Evolutionary conservation across 1,140 invertebrate genomes (phyloP).

Genomic region (Ctenoplectra terminalis): DNA sequence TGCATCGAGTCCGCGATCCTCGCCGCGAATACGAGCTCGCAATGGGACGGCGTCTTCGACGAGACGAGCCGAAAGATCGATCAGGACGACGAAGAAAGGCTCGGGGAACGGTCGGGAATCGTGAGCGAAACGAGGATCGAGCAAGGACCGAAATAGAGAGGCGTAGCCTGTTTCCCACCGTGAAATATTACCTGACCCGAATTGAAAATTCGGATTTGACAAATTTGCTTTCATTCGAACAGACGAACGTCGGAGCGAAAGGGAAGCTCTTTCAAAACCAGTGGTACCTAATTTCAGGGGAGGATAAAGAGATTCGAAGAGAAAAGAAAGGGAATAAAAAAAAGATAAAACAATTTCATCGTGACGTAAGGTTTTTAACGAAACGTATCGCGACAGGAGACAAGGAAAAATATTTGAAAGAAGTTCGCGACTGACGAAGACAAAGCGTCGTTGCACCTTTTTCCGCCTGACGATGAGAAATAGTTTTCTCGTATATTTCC

Average conservation of each 20-base stretch:
- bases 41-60: background rate
- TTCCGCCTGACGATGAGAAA: background rate
- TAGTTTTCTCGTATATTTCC: background rate
- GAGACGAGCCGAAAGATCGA: slow-evolving; percentile 4
- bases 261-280: background rate
- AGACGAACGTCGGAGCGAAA: background rate
- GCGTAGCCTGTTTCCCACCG: background rate
- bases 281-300: too few relatives aligned
- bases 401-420: background rate
- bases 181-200: slow-evolving; percentile 1
- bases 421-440: background rate
- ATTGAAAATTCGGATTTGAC: background rate
- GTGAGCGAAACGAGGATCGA: too few relatives aligned
- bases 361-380: background rate
- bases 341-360: background rate
- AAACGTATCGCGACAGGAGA: background rate
- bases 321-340: too few relatives aligned
- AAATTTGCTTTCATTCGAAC: background rate
- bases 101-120: background rate
- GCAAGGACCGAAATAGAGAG: background rate
- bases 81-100: background rate
- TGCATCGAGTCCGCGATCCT: slow-evolving; percentile 13
- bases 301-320: background rate
- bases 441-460: background rate
- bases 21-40: slow-evolving; percentile 12